Conservation (phyloP, 2,797 vertebrate species). For the Tiaroga cobitis region DNA sequence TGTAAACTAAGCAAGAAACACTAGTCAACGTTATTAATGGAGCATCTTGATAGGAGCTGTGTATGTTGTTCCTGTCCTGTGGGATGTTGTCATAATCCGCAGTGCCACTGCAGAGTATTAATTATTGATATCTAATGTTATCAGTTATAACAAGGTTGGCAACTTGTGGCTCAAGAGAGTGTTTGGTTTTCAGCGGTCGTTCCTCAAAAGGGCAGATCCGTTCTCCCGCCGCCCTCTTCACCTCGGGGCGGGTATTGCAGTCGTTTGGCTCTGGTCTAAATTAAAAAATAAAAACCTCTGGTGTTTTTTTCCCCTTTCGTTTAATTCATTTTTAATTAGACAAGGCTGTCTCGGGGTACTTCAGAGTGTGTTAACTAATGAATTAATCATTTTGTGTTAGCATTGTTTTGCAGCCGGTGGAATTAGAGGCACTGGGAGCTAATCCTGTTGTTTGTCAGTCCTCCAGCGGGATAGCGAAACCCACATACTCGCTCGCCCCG, state of each 20-base stretch:
- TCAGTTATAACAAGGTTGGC: slow-evolving; percentile 51
- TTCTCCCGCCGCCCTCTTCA: background rate
- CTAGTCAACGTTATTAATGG: background rate
- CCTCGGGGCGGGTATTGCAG: background rate
- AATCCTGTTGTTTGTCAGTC: slow-evolving; percentile 59
- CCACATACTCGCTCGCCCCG: background rate
- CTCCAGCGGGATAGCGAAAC: slow-evolving; percentile 14
- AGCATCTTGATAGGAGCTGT: background rate
- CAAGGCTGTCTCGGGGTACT: slow-evolving; percentile 10
- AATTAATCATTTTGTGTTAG: slow-evolving; percentile 63
- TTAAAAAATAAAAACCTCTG: background rate
- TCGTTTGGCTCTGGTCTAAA: background rate
- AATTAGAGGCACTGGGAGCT: slow-evolving; percentile 62
- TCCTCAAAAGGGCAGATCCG: slow-evolving; percentile 18
- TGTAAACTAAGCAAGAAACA: background rate
- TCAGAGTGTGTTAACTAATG: slow-evolving; percentile 50
- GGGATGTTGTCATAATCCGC: slow-evolving; percentile 35
- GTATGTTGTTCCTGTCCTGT: slow-evolving; percentile 12
- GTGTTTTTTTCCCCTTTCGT: background rate
- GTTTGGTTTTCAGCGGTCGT: slow-evolving; percentile 34
- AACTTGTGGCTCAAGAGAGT: slow-evolving; percentile 43
- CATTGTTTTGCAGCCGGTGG: slow-evolving; percentile 59
- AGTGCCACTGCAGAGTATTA: slow-evolving; percentile 62
- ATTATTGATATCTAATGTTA: slow-evolving; percentile 70
- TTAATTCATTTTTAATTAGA: slow-evolving; percentile 42